Percentiles rank a stretch among this genome's conserved stretches.
These are phyloP conservation scores for Sterrhoptilus dennistouni DNA, from an alignment of 2,113 vertebrate genomes.

Conservation along the genomic window DNA sequence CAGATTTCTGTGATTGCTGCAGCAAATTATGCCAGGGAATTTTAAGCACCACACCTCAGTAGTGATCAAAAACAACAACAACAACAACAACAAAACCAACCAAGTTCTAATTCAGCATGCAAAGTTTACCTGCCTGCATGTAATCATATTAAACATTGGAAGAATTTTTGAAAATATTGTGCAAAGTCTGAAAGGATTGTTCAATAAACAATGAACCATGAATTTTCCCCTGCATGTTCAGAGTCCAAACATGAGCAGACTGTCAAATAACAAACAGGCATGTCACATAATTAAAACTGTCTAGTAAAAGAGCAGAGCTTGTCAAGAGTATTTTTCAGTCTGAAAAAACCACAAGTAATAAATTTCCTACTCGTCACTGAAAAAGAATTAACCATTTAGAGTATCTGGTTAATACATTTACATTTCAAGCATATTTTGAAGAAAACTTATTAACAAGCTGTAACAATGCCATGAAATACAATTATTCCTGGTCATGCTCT, in stretches of 20 bases:
- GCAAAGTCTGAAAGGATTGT: background rate
- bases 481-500: background rate
- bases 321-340: background rate
- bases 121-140: background rate
- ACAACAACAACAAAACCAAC: too few species aligned
- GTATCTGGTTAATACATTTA: background rate
- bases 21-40: background rate
- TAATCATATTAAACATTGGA: background rate
- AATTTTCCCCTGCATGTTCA: background rate
- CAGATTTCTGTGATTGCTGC: background rate
- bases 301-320: background rate
- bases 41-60: background rate
- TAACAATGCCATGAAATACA: background rate
- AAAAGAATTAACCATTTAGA: background rate
- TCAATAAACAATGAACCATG: background rate
- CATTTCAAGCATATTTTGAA: background rate
- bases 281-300: conserved; percentile 34
- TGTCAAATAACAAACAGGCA: conserved; percentile 31
- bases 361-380: background rate
- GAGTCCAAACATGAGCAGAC: background rate
- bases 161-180: background rate
- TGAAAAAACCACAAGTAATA: background rate
- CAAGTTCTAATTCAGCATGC: background rate
- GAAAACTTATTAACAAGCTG: background rate
- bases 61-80: background rate